phyloP scores from a whole-genome alignment of 2,113 vertebrate genomes.

The Notechis scutatus region DNA sequence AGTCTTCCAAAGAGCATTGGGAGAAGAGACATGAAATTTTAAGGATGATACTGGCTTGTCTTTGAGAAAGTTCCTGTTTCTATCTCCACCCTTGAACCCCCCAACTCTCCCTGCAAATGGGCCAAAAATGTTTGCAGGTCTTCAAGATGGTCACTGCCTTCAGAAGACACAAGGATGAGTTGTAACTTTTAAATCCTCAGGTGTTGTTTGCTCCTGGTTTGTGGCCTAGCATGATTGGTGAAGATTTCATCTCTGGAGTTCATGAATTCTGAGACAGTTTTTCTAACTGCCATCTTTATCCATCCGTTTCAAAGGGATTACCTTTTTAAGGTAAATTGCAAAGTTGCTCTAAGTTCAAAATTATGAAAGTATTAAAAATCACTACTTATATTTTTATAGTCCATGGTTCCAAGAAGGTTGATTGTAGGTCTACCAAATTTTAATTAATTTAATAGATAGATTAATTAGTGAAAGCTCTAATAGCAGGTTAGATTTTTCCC shows the following conservation, averaged over 20 bases:
- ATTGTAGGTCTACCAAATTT: slow-evolving; percentile 19
- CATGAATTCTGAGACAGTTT: not conserved
- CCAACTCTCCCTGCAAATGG: not conserved
- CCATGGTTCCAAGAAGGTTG: slow-evolving; percentile 10
- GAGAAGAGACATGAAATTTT: not conserved
- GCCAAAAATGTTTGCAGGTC: not conserved
- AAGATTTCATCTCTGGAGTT: not conserved
- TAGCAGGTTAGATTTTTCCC: slow-evolving; percentile 2
- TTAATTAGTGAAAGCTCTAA: slow-evolving; percentile 24
- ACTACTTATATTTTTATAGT: not conserved
- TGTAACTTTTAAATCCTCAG: not conserved
- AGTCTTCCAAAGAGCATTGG: not conserved
- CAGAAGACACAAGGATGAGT: not conserved
- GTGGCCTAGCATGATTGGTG: not conserved
- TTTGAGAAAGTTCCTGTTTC: not conserved
- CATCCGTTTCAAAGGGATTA: not conserved
- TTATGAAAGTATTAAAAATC: slow-evolving; percentile 7
- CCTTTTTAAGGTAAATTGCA: not conserved
- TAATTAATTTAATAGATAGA: slow-evolving; percentile 26
- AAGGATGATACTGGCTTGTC: not conserved
- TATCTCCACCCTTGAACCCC: not conserved
- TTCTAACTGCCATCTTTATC: not conserved
- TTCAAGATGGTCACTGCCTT: not conserved
- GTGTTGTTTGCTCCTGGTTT: not conserved
- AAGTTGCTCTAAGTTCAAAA: slow-evolving; percentile 6